Conservation (phyloP, 2,888 invertebrate species). For the Blera fallax region DNA sequence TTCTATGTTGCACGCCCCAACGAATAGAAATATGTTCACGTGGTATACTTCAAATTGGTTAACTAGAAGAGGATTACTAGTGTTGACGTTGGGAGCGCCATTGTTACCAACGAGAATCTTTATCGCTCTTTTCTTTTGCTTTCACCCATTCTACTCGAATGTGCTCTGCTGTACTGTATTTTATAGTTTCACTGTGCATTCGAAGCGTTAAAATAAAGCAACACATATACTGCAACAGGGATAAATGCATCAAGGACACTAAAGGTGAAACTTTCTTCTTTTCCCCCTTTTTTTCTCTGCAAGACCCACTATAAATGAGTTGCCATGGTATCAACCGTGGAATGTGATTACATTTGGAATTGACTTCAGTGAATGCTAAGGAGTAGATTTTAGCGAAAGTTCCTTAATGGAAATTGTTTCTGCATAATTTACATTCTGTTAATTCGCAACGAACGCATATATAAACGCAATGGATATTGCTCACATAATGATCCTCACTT, state of each 20-base stretch:
- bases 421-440: slow-evolving; percentile 54
- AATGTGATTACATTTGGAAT: slow-evolving; percentile 57
- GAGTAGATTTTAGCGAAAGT: slow-evolving; percentile 50
- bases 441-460: slow-evolving; percentile 21
- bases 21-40: slow-evolving; percentile 42
- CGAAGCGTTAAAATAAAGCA: neutral
- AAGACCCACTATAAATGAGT: slow-evolving; percentile 8
- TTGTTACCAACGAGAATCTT: slow-evolving; percentile 24
- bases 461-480: neutral
- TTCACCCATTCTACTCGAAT: neutral
- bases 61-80: slow-evolving; percentile 47
- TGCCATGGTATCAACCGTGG: slow-evolving; percentile 21
- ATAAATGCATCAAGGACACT: slow-evolving; percentile 57
- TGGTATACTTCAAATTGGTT: slow-evolving; percentile 40
- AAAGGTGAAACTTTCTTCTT: slow-evolving; percentile 45
- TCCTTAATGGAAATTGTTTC: slow-evolving; percentile 54
- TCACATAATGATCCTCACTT: slow-evolving; percentile 27
- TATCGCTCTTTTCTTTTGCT: neutral
- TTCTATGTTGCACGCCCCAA: slow-evolving; percentile 5
- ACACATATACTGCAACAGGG: neutral
- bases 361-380: slow-evolving; percentile 41
- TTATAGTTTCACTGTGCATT: neutral
- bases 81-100: slow-evolving; percentile 4
- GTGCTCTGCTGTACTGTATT: neutral
- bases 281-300: neutral